phyloP scores from a whole-genome alignment of 2,888 invertebrate species.

The Macrophya annulata region DNA sequence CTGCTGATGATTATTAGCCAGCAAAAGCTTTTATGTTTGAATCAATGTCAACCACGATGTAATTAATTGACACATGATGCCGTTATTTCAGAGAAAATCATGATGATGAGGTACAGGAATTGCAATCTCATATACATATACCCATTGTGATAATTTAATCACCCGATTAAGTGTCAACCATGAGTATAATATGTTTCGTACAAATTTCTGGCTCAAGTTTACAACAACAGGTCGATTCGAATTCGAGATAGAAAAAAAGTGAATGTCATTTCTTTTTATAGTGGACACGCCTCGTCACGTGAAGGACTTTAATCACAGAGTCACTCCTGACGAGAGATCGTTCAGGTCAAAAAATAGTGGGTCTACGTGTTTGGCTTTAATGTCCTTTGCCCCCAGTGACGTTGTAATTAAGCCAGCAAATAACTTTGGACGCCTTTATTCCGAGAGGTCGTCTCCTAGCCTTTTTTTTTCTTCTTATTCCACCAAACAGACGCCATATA shows the following conservation, averaged over 20 bases:
- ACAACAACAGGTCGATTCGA: not conserved
- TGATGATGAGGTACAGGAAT: not conserved
- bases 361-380: constrained; percentile 55
- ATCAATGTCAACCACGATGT: not conserved
- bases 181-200: not conserved
- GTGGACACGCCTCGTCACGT: constrained; percentile 49
- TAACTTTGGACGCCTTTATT: constrained; percentile 53
- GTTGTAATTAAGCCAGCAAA: constrained; percentile 54
- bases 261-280: constrained; percentile 41
- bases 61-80: not conserved
- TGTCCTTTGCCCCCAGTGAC: constrained; percentile 44
- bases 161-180: not conserved
- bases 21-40: not conserved
- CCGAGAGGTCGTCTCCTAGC: constrained; percentile 3
- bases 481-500: constrained; percentile 5
- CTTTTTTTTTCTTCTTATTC: constrained; percentile 25
- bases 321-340: constrained; percentile 52
- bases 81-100: not conserved
- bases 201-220: not conserved
- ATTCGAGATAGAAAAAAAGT: not conserved
- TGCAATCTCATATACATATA: not conserved
- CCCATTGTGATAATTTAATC: not conserved
- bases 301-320: constrained; percentile 49
- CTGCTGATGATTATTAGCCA: not conserved
- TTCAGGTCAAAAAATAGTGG: constrained; percentile 54